Percentiles rank a stretch among this genome's conserved stretches.
phyloP scores from a whole-genome alignment of 2,113 vertebrate species.

The Silurus asotus region DNA sequence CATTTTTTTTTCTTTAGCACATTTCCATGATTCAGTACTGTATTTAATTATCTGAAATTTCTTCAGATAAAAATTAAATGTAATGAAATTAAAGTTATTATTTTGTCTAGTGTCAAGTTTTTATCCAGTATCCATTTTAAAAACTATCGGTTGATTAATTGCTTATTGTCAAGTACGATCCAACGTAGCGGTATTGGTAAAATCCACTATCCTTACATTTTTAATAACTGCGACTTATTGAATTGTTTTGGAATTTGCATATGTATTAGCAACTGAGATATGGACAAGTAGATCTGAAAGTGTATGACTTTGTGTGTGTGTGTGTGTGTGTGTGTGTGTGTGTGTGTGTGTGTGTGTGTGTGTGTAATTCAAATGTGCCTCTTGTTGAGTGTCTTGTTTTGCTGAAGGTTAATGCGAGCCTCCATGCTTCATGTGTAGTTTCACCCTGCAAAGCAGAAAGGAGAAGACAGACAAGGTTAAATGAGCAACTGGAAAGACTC shows the following conservation, averaged over 20 bases:
- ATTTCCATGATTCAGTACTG: too few relatives aligned
- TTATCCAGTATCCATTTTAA: too few relatives aligned
- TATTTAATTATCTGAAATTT: too few relatives aligned
- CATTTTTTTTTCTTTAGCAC: too few relatives aligned
- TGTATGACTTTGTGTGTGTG: background rate
- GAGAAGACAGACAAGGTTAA: slow-evolving; percentile 37
- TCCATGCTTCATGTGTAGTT: slow-evolving; percentile 29
- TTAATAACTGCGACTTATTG: background rate
- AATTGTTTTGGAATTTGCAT: background rate
- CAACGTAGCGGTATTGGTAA: too few relatives aligned
- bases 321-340: background rate
- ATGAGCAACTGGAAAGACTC: slow-evolving; percentile 29
- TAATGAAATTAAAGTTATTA: too few relatives aligned
- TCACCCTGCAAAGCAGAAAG: slow-evolving; percentile 41
- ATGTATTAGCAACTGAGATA: slow-evolving; percentile 4
- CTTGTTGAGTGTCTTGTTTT: background rate
- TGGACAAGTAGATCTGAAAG: background rate
- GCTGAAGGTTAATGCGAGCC: slow-evolving; percentile 18
- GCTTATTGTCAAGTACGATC: too few relatives aligned
- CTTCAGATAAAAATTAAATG: too few relatives aligned
- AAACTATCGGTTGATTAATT: too few relatives aligned
- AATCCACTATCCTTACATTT: too few relatives aligned
- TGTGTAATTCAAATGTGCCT: slow-evolving; percentile 6
- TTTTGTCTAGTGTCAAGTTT: too few relatives aligned
- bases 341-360: background rate